Evolutionary conservation across 1,140 invertebrate genomes (phyloP).

Genomic region (Chrysopa pallens): DNA sequence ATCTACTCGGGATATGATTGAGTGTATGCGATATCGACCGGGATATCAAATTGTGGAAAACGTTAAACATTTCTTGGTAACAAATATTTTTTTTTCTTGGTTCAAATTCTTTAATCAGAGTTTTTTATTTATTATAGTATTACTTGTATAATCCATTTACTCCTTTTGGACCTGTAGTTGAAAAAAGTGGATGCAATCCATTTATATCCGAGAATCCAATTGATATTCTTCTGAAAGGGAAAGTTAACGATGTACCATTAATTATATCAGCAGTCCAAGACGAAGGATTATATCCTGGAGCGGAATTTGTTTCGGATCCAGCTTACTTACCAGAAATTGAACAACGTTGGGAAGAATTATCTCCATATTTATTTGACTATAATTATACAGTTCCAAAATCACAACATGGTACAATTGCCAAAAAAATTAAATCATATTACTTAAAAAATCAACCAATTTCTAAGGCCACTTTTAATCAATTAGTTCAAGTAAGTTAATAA

Average conservation of each 20-base stretch:
- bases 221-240: conserved; percentile 25
- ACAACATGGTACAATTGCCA: conserved; percentile 8
- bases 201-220: conserved; percentile 34
- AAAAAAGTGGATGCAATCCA: conserved; percentile 20
- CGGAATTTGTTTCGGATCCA: conserved; percentile 26
- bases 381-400: conserved; percentile 31
- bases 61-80: not conserved
- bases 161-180: conserved; percentile 16
- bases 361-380: conserved; percentile 35
- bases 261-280: conserved; percentile 16
- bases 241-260: conserved; percentile 21
- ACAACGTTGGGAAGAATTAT: conserved; percentile 32
- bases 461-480: not conserved
- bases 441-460: conserved; percentile 4
- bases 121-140: conserved; percentile 10
- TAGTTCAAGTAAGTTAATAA: not conserved
- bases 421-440: conserved; percentile 14
- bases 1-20: conserved; percentile 23
- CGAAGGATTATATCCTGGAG: conserved; percentile 23
- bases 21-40: conserved; percentile 29
- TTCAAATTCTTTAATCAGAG: too few species aligned
- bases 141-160: too few species aligned
- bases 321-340: conserved; percentile 29
- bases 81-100: conserved; percentile 30
- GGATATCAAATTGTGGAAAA: conserved; percentile 7